Evolutionary conservation across 1,140 invertebrate genomes (phyloP).

Genomic region (Orussus abietinus): DNA sequence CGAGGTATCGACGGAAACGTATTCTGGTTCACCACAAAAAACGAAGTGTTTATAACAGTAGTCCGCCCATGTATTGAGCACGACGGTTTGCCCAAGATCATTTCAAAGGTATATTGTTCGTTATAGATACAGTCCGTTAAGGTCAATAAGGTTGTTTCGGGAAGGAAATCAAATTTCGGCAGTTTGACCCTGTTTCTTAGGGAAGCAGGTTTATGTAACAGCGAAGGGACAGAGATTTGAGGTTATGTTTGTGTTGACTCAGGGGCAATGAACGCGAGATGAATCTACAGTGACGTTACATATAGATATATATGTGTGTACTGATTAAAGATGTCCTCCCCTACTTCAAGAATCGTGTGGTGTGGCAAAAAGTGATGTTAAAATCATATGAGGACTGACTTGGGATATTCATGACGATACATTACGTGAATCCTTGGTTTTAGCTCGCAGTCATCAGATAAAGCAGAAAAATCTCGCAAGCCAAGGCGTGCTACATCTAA

Average conservation of each 20-base stretch:
- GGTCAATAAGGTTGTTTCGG: neutral
- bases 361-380: conserved; percentile 1
- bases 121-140: conserved; percentile 1
- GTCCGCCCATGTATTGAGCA: conserved; percentile 24
- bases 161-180: neutral
- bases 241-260: conserved; percentile 36
- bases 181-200: conserved; percentile 2
- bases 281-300: conserved; percentile 22
- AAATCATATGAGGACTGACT: neutral
- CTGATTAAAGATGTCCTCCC: neutral
- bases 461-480: conserved; percentile 45
- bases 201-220: neutral
- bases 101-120: conserved; percentile 16
- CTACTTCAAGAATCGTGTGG: neutral
- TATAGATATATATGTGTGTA: conserved; percentile 6
- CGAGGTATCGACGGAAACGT: neutral
- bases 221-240: conserved; percentile 18
- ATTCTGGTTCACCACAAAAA: conserved; percentile 9
- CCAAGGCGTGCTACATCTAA: conserved; percentile 42
- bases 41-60: conserved; percentile 29
- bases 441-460: conserved; percentile 51
- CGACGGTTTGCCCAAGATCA: conserved; percentile 40
- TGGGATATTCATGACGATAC: conserved; percentile 3
- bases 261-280: conserved; percentile 24
- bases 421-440: conserved; percentile 13